phyloP scores from a whole-genome alignment of 2,888 invertebrate genomes.

The Athetis lepigone region DNA sequence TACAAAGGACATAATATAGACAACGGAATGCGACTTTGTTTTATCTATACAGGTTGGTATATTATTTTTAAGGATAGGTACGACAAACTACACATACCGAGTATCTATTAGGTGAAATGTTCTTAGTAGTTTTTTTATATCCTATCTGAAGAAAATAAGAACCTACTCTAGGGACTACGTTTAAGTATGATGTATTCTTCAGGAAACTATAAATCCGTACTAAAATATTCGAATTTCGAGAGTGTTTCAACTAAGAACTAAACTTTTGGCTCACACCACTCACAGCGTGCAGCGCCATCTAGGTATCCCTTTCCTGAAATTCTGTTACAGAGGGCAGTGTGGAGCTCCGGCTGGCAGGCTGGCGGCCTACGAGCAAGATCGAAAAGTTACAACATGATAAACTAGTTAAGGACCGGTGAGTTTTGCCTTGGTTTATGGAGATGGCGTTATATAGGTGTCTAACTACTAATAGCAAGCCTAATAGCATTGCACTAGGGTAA shows the following conservation, averaged over 20 bases:
- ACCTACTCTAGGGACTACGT: no score
- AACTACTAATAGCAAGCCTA: background rate
- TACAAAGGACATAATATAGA: no score
- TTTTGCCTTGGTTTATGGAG: conserved; percentile 60
- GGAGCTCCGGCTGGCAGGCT: conserved; percentile 67
- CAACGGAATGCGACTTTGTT: no score
- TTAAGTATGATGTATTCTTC: background rate
- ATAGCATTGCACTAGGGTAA: no score
- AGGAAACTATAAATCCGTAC: background rate
- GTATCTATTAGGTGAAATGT: no score
- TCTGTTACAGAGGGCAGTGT: conserved; percentile 77
- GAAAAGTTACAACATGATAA: conserved; percentile 75
- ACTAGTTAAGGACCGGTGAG: conserved; percentile 79
- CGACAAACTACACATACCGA: no score
- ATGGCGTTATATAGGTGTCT: conserved; percentile 70
- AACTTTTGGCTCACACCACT: background rate
- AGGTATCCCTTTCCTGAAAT: conserved; percentile 15
- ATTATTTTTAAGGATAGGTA: no score
- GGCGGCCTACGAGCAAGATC: conserved; percentile 62
- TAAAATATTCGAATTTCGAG: background rate
- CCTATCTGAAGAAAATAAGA: no score
- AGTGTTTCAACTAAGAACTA: background rate
- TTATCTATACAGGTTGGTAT: no score
- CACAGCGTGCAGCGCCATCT: conserved; percentile 73
- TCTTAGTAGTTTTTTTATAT: no score